A percentile compares a stretch with the other conserved stretches of the same genome.
Evolutionary conservation across 2,888 invertebrate genomes (phyloP).

Genomic region (Neria commutata): DNA sequence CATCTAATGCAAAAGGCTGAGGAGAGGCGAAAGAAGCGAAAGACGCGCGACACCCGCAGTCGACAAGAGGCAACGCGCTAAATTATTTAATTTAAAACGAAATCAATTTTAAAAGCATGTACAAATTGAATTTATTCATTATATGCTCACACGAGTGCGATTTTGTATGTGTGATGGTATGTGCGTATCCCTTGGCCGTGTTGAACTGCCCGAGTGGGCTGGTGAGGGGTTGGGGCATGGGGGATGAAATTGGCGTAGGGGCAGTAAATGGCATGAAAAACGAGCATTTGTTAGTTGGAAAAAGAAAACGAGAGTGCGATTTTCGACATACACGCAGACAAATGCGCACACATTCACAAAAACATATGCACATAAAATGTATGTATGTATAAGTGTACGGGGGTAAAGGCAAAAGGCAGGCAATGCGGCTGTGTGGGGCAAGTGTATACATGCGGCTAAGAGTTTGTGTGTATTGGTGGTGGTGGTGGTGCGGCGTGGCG

Average conservation of each 20-base stretch:
- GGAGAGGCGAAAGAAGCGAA: not conserved
- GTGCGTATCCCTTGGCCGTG: too few species aligned
- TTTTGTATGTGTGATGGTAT: not conserved
- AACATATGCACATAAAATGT: not conserved
- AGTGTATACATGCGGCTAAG: not conserved
- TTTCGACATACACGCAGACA: not conserved
- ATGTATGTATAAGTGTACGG: not conserved
- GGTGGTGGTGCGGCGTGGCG: not conserved
- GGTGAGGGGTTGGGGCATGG: too few species aligned
- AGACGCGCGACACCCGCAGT: not conserved
- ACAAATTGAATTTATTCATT: not conserved
- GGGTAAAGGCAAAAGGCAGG: too few species aligned
- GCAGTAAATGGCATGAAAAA: too few species aligned
- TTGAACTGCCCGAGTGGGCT: too few species aligned
- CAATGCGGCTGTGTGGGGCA: too few species aligned
- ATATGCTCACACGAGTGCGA: too few species aligned
- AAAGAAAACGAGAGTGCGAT: constrained; percentile 26
- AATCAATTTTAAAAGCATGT: not conserved
- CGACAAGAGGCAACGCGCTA: not conserved
- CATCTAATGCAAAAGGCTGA: not conserved
- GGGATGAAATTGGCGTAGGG: not conserved
- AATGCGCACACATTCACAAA: constrained; percentile 1
- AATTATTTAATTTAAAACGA: not conserved
- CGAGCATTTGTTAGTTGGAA: too few species aligned
- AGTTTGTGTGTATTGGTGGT: not conserved